Evolutionary conservation across 2,797 vertebrate genomes (phyloP), one percentile per base, ranked within the genome.

Genomic region (Bufotes viridis): DNA sequence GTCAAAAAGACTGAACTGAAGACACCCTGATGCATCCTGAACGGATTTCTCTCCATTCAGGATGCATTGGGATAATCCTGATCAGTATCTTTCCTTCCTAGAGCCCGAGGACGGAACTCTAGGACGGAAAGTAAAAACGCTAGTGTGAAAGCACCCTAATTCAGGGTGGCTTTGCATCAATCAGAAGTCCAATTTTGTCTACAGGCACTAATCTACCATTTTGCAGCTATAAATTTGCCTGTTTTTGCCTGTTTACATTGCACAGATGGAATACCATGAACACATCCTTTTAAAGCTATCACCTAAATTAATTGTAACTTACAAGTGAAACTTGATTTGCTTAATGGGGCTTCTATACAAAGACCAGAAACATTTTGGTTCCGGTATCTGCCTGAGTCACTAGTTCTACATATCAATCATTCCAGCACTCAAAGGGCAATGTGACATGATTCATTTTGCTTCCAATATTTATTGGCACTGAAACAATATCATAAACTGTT

Each of bases 401-500:
- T 81, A 34, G 8, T 61, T 78, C 15, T 60, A 72, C 51, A 22
- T 12, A 80, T 81, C 29, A 74, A 74, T 87, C 58, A 67, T 74
- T 87, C 14, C 17, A 51, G n/a, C 79, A 75, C 67, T 60, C 78
- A 81, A 22, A 60, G n/a, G 20, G 57, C 34, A 82, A 75, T 42
- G 42, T 22, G n/a, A 53, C 55, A 75, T 49, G 10, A 61, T 72
- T 75, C 69, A 53, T 18, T 75, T 75, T 82, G 34, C 29, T 24
- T 82, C 69, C 42, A 87, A 82, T 53, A 61, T 81, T 81, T 82
- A 75, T 61, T 82, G 57, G 57, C 79, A 75, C 81, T 14, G 11
- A 87, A 75, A 87, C 69, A 55, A 86, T 72, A 49, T 72, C 63
- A 42, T 70, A 74, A 81, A 55, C 67, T 51, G 67, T 81, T 67